Conservation (phyloP, 2,797 vertebrate species). For the Sebastes cheni region DNA sequence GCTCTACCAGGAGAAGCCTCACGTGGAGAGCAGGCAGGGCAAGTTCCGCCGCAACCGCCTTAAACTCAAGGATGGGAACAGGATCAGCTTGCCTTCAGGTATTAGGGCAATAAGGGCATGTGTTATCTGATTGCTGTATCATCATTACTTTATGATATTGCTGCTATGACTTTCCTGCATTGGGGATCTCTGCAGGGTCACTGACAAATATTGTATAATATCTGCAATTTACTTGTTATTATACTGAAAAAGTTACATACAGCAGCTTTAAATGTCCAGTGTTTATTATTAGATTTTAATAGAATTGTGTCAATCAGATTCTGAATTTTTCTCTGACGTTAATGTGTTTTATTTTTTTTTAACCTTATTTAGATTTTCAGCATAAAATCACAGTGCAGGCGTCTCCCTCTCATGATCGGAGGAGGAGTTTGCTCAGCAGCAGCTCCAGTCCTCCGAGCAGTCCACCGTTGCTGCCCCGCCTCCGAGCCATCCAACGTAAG, state of each 20-base stretch:
- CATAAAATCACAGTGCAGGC: slow-evolving; percentile 99
- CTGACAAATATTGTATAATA: not conserved
- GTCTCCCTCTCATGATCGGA: slow-evolving; percentile 93
- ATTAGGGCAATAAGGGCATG: too few species aligned
- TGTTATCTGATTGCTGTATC: not conserved
- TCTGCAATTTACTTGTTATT: not conserved
- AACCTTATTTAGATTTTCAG: slow-evolving; percentile 89
- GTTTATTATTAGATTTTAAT: not conserved
- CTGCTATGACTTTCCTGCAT: not conserved
- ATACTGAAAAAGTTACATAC: not conserved
- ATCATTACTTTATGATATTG: not conserved
- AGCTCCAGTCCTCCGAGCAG: slow-evolving; percentile 92
- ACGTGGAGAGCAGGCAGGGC: slow-evolving; percentile 94
- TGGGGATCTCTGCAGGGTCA: not conserved
- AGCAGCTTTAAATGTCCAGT: not conserved
- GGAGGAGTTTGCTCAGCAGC: slow-evolving; percentile 90
- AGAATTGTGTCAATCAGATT: not conserved
- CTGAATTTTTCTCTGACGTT: not conserved
- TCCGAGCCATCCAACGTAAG: slow-evolving; percentile 97
- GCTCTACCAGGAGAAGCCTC: slow-evolving; percentile 95
- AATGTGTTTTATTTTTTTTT: fast-evolving
- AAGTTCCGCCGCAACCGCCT: slow-evolving; percentile 94
- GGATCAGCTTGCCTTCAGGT: slow-evolving; percentile 97
- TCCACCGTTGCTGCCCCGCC: slow-evolving; percentile 92
- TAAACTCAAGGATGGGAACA: slow-evolving; percentile 93